These are phyloP conservation scores for Fukomys damarensis DNA, from an alignment of 2,113 vertebrate species.

Conservation along the genomic window DNA sequence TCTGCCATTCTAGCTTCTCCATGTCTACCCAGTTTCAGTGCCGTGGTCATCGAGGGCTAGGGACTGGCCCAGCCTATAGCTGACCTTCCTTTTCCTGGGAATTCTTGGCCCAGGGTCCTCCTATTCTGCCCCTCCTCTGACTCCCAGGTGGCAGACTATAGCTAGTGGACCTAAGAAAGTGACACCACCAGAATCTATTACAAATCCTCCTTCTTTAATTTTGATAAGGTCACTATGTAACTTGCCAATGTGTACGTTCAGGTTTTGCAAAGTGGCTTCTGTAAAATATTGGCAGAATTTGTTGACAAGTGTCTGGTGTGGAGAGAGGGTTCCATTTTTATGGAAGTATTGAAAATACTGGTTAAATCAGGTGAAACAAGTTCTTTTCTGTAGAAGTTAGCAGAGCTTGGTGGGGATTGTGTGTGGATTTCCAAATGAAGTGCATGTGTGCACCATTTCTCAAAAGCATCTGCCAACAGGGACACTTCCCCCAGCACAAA, in stretches of 20 bases:
- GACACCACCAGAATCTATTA: not conserved
- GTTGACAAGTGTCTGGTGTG: not conserved
- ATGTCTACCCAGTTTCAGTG: not conserved
- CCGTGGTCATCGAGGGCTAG: not conserved
- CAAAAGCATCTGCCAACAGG: not conserved
- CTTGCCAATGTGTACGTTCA: not conserved
- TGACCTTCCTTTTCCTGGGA: not conserved
- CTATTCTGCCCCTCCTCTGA: not conserved
- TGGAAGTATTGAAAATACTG: conserved; percentile 4
- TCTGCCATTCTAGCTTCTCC: not conserved
- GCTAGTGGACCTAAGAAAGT: not conserved
- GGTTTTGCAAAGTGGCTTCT: conserved; percentile 5
- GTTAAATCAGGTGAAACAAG: not conserved
- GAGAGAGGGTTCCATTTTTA: not conserved
- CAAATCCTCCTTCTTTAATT: not conserved
- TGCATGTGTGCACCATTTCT: not conserved
- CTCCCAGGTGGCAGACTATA: not conserved
- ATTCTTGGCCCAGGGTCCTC: not conserved
- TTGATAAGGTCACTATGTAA: not conserved
- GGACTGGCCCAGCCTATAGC: not conserved
- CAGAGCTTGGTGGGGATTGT: not conserved
- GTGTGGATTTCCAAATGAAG: not conserved
- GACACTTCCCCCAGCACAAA: not conserved
- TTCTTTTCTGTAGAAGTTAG: not conserved
- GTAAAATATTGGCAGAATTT: not conserved